phyloP scores from a whole-genome alignment of 2,888 invertebrate genomes.

The Galerucella pusilla region DNA sequence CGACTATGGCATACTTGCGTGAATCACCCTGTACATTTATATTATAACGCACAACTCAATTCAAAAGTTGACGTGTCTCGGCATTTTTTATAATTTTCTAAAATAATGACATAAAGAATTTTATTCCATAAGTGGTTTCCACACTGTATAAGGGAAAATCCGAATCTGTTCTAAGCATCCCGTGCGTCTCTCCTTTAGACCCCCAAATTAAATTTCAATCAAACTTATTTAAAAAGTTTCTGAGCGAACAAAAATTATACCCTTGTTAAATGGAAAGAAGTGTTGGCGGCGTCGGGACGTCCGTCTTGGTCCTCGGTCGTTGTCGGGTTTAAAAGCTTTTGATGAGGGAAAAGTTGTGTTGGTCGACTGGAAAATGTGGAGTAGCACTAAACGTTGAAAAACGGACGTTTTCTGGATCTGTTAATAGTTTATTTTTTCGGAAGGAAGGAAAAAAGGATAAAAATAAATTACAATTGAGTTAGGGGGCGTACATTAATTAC shows the following conservation, averaged over 20 bases:
- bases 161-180: not conserved
- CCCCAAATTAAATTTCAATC: constrained; percentile 47
- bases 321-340: constrained; percentile 16
- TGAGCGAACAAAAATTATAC: constrained; percentile 41
- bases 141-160: too few relatives aligned
- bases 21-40: too few relatives aligned
- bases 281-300: constrained; percentile 2
- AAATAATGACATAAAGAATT: too few relatives aligned
- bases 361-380: constrained; percentile 12
- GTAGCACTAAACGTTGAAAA: not conserved
- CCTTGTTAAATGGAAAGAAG: constrained; percentile 44
- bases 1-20: too few relatives aligned
- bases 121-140: too few relatives aligned
- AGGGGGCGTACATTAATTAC: too few relatives aligned
- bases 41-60: too few relatives aligned
- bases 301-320: constrained; percentile 6
- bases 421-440: constrained; percentile 19
- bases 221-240: constrained; percentile 46
- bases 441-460: not conserved
- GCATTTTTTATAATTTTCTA: too few relatives aligned
- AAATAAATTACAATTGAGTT: not conserved
- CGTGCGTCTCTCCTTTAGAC: constrained; percentile 20
- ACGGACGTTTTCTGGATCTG: constrained; percentile 2
- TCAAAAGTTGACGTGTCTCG: too few relatives aligned
- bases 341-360: constrained; percentile 1